Evolutionary conservation across 2,888 invertebrate species (phyloP), one percentile per base, ranked within the genome.

Genomic region (Cinara cedri): DNA sequence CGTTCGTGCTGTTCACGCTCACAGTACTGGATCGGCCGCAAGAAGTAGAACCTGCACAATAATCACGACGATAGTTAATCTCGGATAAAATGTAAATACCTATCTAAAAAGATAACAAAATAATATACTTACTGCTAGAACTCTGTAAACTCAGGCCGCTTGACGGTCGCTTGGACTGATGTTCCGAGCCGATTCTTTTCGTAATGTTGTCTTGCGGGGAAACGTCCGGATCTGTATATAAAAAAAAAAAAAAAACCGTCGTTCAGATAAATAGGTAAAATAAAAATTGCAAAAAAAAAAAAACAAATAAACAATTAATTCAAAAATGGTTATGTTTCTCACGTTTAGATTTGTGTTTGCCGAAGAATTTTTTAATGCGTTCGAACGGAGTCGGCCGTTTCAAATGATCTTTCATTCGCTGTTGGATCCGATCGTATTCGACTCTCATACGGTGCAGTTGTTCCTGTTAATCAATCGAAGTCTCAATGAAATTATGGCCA

Each of bases 301-400:
- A 34, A 34, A 34, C 34, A 9, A 16, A 13, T 62, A 49, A 14
- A 51, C 1, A 24, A 24, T 19, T 60, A 24, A 21, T 34, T n/a
- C n/a, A n/a, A 9, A 74, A 42, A 21, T 2, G 14, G 9, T 14
- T 34, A 16, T 19, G 19, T 60, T 19, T 65, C 82, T 83, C 81
- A 84, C 84, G 82, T 83, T 84, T 84, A 9, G 82, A 81, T 82
- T 84, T 84, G 82, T 87, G 89, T 82, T 91, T 89, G 0, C 90
- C 90, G 85, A 93, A 93, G 86, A 93, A 90, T 84, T 91, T 92
- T 85, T 89, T 90, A 21, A 94, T 90, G 82, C 92, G 88, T 82
- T 95, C 94, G 83, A 94, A 93, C 0, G 94, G 93, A 0, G 93
- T 93, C 0, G 92, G 90, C 60, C 93, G 89, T 84, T 92, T 93